Evolutionary conservation across 1,140 invertebrate genomes (phyloP).

Genomic region (Halictus rubicundus): DNA sequence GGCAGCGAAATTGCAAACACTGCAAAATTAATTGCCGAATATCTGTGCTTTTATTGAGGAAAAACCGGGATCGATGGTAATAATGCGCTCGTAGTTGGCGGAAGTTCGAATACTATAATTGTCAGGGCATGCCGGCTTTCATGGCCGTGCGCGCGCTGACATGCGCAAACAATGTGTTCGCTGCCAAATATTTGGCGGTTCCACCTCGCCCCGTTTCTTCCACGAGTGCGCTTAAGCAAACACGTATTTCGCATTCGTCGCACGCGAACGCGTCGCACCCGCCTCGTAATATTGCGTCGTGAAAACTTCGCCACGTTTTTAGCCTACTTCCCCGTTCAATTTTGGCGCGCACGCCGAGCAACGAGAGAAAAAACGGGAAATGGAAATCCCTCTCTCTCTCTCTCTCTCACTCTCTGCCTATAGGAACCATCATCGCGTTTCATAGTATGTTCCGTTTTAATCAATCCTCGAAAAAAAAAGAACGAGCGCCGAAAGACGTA

Average conservation of each 20-base stretch:
- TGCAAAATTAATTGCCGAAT: background rate
- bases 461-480: background rate
- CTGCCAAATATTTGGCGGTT: slow-evolving; percentile 29
- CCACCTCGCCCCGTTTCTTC: slow-evolving; percentile 14
- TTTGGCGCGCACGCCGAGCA: background rate
- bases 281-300: background rate
- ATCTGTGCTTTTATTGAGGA: background rate
- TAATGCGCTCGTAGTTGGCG: background rate
- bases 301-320: slow-evolving; percentile 8
- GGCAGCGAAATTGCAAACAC: background rate
- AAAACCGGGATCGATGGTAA: background rate
- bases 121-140: background rate
- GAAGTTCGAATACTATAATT: background rate
- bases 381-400: too few relatives aligned
- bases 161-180: slow-evolving; percentile 31
- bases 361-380: background rate
- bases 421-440: background rate
- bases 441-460: background rate
- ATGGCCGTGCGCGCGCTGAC: background rate
- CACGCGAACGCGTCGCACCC: background rate
- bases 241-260: slow-evolving; percentile 22
- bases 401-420: too few relatives aligned
- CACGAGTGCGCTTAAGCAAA: slow-evolving; percentile 11
- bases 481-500: too few relatives aligned
- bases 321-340: background rate